Base-by-base conservation (phyloP, 2,113 vertebrate genomes). In the Dasyurus viverrinus region DNA sequence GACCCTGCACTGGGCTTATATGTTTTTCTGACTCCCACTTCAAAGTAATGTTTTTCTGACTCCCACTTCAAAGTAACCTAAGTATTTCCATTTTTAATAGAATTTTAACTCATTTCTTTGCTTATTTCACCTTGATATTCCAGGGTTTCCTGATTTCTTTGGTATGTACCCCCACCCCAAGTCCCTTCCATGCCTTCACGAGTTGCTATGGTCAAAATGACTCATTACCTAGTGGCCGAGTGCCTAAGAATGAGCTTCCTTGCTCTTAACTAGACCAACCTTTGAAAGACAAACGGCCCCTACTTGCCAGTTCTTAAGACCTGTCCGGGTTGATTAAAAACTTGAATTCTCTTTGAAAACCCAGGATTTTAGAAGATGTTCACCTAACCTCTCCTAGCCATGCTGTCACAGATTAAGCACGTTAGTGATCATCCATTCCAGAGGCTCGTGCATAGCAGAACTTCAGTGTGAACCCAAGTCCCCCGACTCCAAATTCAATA, bases 101-200 rank as follows among this genome's bases (percentile, higher is more conserved):
- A 89, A 8, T 84, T 16, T 92, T 25, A 68, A 54, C 57, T 93
- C n/a, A 95, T 95, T 96, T 54, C 52, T 90, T 9, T 92, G 50
- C 90, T 90, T n/a, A 89, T 0, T 14, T 90, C 84, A 92, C 50
- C n/a, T 42, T 42, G n/a, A 42, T 84, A 42, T 42, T 84, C 68
- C 6, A 42, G 68, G 68, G n/a, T 8, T 8, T 19, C n/a, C 19
- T 42, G 68, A 84, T 84, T 84, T 84, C 68, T 19, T 84, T 84
- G 68, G n/a, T 42, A 16, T 23, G 7, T 1, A 6, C n/a, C n/a
- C 36, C 16, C 5, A n/a, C 16, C 68, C 2, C 36, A 84, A 42
- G n/a, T 6, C n/a, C n/a, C 68, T 84, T 84, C 68, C n/a, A 42
- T 42, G n/a, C 68, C 68, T 84, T 42, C n/a, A 42, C 42, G 68